Evolutionary conservation across 2,113 vertebrate species (phyloP).

Genomic region (Psettodes erumei): DNA sequence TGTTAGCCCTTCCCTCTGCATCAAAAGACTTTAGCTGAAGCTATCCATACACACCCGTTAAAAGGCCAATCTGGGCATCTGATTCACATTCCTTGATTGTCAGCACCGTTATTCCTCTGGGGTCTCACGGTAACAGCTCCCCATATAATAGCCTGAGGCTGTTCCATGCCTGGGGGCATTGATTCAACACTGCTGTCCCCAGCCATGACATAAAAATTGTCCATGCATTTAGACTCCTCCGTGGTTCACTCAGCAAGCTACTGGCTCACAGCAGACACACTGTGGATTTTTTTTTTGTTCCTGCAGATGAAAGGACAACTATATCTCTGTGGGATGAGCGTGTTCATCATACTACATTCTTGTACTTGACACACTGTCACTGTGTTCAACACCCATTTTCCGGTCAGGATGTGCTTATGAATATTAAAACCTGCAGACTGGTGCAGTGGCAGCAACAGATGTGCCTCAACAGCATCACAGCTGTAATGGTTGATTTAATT

Average conservation of each 20-base stretch:
- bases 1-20: not conserved
- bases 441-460: not conserved
- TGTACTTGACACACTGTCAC: slow-evolving; percentile 51
- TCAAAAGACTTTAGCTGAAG: not conserved
- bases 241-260: slow-evolving; percentile 63
- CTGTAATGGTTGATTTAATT: not conserved
- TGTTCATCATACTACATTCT: slow-evolving; percentile 54
- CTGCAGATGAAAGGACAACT: slow-evolving; percentile 56
- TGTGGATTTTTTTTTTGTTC: not conserved
- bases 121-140: slow-evolving; percentile 39
- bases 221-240: slow-evolving; percentile 45
- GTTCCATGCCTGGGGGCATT: slow-evolving; percentile 33
- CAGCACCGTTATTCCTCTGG: slow-evolving; percentile 49
- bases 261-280: slow-evolving; percentile 32
- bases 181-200: slow-evolving; percentile 49
- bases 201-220: slow-evolving; percentile 46
- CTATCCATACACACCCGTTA: not conserved
- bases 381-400: slow-evolving; percentile 48
- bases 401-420: slow-evolving; percentile 53
- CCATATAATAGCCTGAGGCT: slow-evolving; percentile 59
- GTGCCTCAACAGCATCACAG: not conserved
- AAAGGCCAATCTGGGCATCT: slow-evolving; percentile 30
- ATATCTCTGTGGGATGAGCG: slow-evolving; percentile 57
- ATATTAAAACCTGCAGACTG: slow-evolving; percentile 51
- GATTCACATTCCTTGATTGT: slow-evolving; percentile 43